phyloP scores from a whole-genome alignment of 2,113 vertebrate species.

The Heterotis niloticus region DNA sequence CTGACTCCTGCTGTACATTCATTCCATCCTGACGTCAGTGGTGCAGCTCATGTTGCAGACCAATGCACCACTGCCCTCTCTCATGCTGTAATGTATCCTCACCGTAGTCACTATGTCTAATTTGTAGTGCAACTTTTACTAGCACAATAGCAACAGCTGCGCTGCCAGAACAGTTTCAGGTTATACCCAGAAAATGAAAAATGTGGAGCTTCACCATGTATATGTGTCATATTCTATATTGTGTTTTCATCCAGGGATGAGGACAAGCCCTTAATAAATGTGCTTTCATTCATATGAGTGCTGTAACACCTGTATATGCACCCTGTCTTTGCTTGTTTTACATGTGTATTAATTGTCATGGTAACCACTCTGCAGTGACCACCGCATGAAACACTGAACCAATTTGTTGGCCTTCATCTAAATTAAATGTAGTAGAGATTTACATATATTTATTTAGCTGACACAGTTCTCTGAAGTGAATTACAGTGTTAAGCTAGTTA shows the following conservation, averaged over 20 bases:
- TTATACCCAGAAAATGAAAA: not conserved
- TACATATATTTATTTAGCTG: no score
- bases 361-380: not conserved
- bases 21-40: not conserved
- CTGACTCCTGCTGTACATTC: no score
- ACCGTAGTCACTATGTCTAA: not conserved
- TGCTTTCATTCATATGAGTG: no score
- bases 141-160: constrained; percentile 9
- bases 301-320: no score
- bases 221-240: constrained; percentile 5
- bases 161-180: not conserved
- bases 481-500: no score
- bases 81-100: not conserved
- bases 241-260: not conserved
- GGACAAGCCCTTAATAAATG: not conserved
- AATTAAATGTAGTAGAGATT: no score
- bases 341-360: not conserved
- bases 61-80: not conserved
- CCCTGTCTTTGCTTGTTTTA: not conserved
- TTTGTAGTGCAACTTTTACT: not conserved
- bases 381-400: not conserved
- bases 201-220: constrained; percentile 11
- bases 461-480: no score
- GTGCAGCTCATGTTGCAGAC: not conserved
- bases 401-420: not conserved